phyloP scores from a whole-genome alignment of 2,888 invertebrate genomes.

The Acanthoscelides obtectus region DNA sequence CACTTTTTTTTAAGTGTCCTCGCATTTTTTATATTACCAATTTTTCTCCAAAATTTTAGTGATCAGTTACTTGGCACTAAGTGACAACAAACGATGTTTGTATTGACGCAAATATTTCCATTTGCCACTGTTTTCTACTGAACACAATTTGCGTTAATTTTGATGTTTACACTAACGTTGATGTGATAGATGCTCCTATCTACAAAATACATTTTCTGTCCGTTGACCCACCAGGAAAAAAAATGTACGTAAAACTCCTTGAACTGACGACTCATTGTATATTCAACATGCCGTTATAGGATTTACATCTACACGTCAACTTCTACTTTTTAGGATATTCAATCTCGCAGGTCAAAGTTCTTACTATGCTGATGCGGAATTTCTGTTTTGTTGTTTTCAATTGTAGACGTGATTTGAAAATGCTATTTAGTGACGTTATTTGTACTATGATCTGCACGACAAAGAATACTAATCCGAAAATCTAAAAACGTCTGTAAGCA shows the following conservation, averaged over 20 bases:
- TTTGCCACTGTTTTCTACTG: background rate
- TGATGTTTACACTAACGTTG: background rate
- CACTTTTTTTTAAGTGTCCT: no score
- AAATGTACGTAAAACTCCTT: background rate
- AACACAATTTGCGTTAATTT: background rate
- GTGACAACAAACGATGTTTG: background rate
- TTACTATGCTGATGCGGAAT: background rate
- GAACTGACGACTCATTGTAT: background rate
- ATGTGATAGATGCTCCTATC: background rate
- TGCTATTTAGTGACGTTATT: background rate
- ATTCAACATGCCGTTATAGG: background rate
- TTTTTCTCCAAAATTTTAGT: no score
- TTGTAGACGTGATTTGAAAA: background rate
- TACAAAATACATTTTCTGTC: background rate
- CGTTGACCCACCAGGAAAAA: background rate
- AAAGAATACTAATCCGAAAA: no score
- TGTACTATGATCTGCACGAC: no score
- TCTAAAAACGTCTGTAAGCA: no score
- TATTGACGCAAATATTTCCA: background rate
- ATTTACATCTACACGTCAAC: background rate
- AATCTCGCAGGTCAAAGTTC: background rate
- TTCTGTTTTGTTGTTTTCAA: background rate
- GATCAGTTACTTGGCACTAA: no score
- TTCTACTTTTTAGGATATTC: background rate
- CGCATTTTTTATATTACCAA: no score